Conservation (phyloP, 2,113 vertebrate genomes). For the Chionomys nivalis region DNA sequence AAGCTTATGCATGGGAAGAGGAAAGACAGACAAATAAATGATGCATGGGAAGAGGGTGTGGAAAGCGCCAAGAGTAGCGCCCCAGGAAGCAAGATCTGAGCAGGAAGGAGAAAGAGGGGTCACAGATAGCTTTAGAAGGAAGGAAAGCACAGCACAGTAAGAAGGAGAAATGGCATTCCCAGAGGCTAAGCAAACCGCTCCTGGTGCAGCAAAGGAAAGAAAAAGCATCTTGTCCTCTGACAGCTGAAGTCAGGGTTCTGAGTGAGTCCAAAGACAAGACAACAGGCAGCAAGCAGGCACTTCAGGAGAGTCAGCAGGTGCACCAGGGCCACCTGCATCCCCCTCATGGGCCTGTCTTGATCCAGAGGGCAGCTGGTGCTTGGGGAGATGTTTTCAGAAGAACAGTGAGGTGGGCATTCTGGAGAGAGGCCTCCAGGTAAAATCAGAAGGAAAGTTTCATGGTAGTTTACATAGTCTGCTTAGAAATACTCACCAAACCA, state of each 20-base stretch:
- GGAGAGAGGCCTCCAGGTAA: background rate
- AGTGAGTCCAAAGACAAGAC: background rate
- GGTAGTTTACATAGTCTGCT: background rate
- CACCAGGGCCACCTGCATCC: background rate
- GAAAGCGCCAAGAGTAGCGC: background rate
- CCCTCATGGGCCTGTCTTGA: background rate
- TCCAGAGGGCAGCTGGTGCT: background rate
- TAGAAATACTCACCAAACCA: background rate
- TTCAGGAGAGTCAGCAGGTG: background rate
- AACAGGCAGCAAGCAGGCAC: background rate
- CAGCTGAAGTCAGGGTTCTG: constrained; percentile 64
- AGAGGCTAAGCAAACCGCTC: background rate
- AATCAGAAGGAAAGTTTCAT: background rate
- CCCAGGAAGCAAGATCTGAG: background rate
- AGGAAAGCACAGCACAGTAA: background rate
- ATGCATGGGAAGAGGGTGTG: background rate
- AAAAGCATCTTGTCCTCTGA: constrained; percentile 62
- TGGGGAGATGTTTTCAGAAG: background rate
- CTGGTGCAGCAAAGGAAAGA: background rate
- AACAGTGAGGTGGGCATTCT: background rate
- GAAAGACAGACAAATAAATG: background rate
- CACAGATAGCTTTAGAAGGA: background rate
- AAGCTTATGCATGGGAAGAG: background rate
- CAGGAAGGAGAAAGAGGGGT: background rate
- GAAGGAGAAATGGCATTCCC: background rate